Evolutionary conservation across 1,140 invertebrate genomes (phyloP).

Genomic region (Melipona quadrifasciata): DNA sequence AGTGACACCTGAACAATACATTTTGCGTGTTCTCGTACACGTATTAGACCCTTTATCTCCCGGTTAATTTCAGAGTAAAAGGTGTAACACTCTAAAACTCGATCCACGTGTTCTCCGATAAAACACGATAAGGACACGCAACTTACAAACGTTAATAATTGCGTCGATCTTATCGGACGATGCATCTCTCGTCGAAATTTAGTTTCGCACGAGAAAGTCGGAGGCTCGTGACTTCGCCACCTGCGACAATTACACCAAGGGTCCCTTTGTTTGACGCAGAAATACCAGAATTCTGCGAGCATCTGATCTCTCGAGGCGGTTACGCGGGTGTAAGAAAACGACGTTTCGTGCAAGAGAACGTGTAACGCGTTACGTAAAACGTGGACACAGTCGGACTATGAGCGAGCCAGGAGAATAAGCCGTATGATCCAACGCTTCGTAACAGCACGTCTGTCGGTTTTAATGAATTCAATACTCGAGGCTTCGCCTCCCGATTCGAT

Average conservation of each 20-base stretch:
- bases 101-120: background rate
- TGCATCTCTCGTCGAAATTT: background rate
- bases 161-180: conserved; percentile 36
- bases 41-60: background rate
- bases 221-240: conserved; percentile 54
- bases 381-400: too few species aligned
- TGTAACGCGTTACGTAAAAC: background rate
- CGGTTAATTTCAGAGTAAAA: background rate
- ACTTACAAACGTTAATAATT: conserved; percentile 14
- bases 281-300: conserved; percentile 41
- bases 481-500: conserved; percentile 5
- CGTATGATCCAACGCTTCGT: background rate
- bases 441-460: background rate
- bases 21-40: background rate
- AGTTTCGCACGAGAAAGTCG: conserved; percentile 18
- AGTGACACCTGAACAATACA: background rate
- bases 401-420: too few species aligned
- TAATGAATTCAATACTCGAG: conserved; percentile 34
- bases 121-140: background rate
- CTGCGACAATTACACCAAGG: conserved; percentile 52
- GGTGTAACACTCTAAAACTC: background rate
- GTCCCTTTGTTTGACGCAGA: conserved; percentile 44
- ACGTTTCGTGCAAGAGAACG: background rate
- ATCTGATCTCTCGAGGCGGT: conserved; percentile 18
- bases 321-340: background rate